A percentile compares a stretch with the other conserved stretches of the same genome.
Conservation (phyloP, 2,113 vertebrate species). For the Furnarius figulus region DNA sequence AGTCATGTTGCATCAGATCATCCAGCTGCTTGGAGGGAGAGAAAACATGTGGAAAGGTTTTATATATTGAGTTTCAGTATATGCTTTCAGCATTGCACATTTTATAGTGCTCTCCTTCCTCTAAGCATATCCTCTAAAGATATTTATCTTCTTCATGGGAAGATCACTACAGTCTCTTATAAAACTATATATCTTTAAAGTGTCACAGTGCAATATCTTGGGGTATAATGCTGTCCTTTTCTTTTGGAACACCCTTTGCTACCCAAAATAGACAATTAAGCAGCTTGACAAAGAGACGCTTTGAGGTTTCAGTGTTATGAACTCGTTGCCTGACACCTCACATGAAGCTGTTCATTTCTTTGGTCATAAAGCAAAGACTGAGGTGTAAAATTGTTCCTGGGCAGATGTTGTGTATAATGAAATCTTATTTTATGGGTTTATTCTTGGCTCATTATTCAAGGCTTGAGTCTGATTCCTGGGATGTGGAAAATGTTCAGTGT, state of each 20-base stretch:
- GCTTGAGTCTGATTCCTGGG: neutral
- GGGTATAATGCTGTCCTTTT: neutral
- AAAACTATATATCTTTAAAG: neutral
- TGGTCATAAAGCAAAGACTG: slow-evolving; percentile 18
- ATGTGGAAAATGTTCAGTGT: neutral
- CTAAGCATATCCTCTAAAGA: neutral
- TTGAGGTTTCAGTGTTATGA: neutral
- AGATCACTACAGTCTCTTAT: neutral
- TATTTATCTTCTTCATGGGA: neutral
- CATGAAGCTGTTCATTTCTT: neutral
- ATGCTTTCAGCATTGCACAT: neutral
- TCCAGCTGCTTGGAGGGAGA: neutral
- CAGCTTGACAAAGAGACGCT: neutral
- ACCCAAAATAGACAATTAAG: neutral
- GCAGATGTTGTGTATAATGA: slow-evolving; percentile 42
- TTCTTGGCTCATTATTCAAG: neutral
- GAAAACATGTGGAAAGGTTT: neutral
- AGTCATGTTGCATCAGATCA: neutral
- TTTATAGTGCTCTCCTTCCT: neutral
- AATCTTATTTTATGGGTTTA: slow-evolving; percentile 43
- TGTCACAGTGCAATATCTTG: neutral
- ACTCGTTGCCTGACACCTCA: neutral
- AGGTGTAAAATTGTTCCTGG: slow-evolving; percentile 1
- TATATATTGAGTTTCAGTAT: neutral
- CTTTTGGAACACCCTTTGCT: neutral